These are phyloP conservation scores for Dynastes maya DNA, from an alignment of 2,888 invertebrate species.

Conservation along the genomic window DNA sequence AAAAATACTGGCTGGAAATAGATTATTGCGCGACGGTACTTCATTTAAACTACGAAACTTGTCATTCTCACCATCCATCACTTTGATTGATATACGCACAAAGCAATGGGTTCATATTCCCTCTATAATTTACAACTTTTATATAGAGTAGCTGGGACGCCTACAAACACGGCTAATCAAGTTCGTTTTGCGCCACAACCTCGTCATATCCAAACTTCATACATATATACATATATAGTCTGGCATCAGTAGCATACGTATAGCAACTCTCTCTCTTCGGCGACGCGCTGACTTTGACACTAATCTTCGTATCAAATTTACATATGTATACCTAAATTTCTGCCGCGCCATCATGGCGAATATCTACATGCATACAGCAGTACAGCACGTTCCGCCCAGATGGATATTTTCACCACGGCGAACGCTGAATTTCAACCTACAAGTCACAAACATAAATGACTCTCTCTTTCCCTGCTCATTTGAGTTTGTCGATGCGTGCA, in stretches of 20 bases:
- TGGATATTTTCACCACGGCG: conserved; percentile 16
- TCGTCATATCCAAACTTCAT: background rate
- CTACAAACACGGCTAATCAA: conserved; percentile 4
- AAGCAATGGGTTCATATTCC: conserved; percentile 1
- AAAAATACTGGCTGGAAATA: no score
- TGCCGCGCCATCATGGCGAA: background rate
- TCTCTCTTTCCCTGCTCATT: conserved; percentile 24
- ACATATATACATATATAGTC: background rate
- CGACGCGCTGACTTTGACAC: conserved; percentile 16
- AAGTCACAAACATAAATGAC: conserved; percentile 18
- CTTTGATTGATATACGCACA: conserved; percentile 6
- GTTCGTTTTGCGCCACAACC: background rate
- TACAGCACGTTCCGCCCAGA: conserved; percentile 9
- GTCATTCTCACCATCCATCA: background rate
- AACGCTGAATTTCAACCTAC: conserved; percentile 17
- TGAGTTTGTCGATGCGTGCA: conserved; percentile 31
- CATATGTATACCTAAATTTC: conserved; percentile 22
- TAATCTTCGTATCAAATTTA: conserved; percentile 34
- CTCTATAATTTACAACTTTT: background rate
- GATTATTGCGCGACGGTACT: no score
- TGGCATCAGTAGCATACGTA: background rate
- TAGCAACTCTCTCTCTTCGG: background rate
- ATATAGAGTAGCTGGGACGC: background rate
- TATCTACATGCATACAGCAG: conserved; percentile 6
- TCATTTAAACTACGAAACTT: background rate